These are phyloP conservation scores for Eptatretus burgeri DNA, from an alignment of 2,113 vertebrate species.

Conservation along the genomic window DNA sequence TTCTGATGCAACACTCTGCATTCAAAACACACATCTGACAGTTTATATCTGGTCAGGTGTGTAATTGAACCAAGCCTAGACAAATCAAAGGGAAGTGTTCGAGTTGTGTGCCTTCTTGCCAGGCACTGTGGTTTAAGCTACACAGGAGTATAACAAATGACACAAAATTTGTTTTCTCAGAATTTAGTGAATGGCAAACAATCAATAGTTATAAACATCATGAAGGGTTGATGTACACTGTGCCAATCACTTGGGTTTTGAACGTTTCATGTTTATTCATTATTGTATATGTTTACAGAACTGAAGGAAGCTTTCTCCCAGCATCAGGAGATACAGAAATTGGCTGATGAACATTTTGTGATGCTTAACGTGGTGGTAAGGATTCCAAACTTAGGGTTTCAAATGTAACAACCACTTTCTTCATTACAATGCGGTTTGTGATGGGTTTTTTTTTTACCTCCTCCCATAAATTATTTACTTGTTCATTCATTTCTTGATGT, in stretches of 20 bases:
- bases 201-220: no score
- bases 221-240: constrained; percentile 1
- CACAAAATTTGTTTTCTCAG: not conserved
- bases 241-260: not conserved
- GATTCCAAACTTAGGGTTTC: no score
- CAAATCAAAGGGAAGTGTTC: no score
- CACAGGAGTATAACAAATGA: no score
- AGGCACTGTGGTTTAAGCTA: no score
- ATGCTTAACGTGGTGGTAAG: constrained; percentile 60
- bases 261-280: no score
- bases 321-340: constrained; percentile 36
- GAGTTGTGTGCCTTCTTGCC: no score
- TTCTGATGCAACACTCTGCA: no score
- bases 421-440: not conserved
- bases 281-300: constrained; percentile 16
- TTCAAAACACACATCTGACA: no score
- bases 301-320: constrained; percentile 52
- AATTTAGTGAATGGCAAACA: not conserved
- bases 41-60: no score
- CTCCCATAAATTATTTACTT: not conserved
- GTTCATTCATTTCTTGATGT: not conserved
- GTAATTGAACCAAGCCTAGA: no score
- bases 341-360: constrained; percentile 43
- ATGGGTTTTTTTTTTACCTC: not conserved
- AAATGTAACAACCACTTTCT: no score